Evolutionary conservation across 2,888 invertebrate species (phyloP).

Genomic region (Tachina lurida): DNA sequence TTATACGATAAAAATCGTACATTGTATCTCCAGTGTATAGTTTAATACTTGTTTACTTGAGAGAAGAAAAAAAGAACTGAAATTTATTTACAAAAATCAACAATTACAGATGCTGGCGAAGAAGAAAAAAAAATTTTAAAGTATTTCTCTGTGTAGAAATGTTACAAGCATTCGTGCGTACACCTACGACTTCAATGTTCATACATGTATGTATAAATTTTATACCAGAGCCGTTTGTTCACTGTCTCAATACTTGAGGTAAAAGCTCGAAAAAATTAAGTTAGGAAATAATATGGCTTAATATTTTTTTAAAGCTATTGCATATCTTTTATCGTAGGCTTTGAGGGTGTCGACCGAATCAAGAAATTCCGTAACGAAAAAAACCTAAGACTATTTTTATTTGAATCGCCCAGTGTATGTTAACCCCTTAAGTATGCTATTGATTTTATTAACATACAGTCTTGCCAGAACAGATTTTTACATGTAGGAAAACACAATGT

Average conservation of each 20-base stretch:
- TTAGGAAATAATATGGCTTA: neutral
- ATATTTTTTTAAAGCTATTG: too few species aligned
- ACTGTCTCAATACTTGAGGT: neutral
- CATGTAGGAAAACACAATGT: too few species aligned
- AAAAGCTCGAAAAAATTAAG: neutral
- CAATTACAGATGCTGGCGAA: conserved; percentile 17
- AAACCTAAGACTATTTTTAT: too few species aligned
- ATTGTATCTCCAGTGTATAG: neutral
- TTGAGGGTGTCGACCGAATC: too few species aligned
- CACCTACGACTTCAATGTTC: conserved; percentile 6
- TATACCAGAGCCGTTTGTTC: conserved; percentile 33
- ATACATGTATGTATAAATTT: conserved; percentile 13
- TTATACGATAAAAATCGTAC: neutral
- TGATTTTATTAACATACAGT: too few species aligned
- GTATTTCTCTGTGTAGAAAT: conserved; percentile 40
- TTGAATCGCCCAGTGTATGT: too few species aligned
- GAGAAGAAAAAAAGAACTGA: neutral
- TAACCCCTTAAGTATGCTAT: too few species aligned
- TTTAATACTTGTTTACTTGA: neutral
- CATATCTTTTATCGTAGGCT: too few species aligned
- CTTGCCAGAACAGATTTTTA: too few species aligned
- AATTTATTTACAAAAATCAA: conserved; percentile 7
- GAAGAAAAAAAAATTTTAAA: conserved; percentile 55
- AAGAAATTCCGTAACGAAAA: too few species aligned
- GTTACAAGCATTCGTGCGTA: conserved; percentile 3